Base-by-base conservation (phyloP, 2,113 vertebrate genomes). In the Podilymbus podiceps region DNA sequence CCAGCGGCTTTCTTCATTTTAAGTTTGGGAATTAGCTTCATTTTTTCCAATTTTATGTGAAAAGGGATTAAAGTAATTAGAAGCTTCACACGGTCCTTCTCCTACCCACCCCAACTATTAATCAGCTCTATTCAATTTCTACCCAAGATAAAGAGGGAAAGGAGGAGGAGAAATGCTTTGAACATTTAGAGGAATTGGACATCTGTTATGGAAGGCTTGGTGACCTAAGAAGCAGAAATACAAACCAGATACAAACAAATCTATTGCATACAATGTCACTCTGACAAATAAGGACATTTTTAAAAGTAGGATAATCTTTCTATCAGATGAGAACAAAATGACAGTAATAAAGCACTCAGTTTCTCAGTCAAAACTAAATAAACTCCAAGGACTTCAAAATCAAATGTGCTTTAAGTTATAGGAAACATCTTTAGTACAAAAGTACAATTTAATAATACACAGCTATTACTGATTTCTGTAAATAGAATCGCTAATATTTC, bases 61-160 rank as follows among this genome's bases (percentile, higher is more conserved):
- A 89, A 92, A 79, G 21, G 38, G 49, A 94, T 85, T 68, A 89
- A 94, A 94, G 49, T 25, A 78, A 91, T 91, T 68, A 88, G 66
- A 85, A 72, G 53, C 56, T 90, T 91, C 81, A 87, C 47, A 93
- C 0, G 0, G 66, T 52, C 58, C 56, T 84, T 67, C 72, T 84
- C 40, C 33, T 30, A n/a, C 23, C 16, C 25, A 16, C 8, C 14
- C n/a, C 15, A 4, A 2, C 8, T 40, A 92, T 85, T 78, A 82
- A 89, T 74, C 83, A 87, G 38, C n/a, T 89, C 33, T 78, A 75
- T 81, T 67, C 83, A 25, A 42, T 75, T 89, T 84, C 68, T 58
- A 49, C 44, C 33, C 46, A 53, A 91, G 50, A 91, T 63, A 89
- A 62, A 93, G 38, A 67, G 19, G n/a, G 52, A 79, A 49, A 81